These are phyloP conservation scores for Perccottus glenii DNA, from an alignment of 2,113 vertebrate genomes.

Conservation along the genomic window DNA sequence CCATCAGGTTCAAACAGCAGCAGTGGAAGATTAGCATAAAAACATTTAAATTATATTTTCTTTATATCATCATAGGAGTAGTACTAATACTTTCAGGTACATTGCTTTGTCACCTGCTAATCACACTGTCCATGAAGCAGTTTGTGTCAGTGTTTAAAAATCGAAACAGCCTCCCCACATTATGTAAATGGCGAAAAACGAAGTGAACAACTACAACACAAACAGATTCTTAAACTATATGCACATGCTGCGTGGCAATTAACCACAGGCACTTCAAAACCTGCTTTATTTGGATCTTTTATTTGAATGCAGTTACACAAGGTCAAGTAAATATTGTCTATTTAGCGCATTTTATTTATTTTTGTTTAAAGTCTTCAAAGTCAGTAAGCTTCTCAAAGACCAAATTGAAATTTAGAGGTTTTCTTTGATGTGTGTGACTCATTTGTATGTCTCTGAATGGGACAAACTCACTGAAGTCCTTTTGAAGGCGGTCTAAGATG, in stretches of 20 bases:
- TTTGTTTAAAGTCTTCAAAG: not conserved
- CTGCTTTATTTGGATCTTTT: not conserved
- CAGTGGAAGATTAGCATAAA: too few relatives aligned
- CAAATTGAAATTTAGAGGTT: not conserved
- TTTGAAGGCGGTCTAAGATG: slow-evolving; percentile 11
- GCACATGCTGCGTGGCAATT: slow-evolving; percentile 12
- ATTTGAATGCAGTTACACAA: not conserved
- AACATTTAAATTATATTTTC: too few relatives aligned
- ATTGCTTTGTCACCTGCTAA: not conserved
- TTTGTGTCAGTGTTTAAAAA: slow-evolving; percentile 7
- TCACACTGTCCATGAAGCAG: not conserved
- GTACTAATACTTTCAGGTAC: not conserved
- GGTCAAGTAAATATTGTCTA: slow-evolving; percentile 4
- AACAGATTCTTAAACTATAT: slow-evolving; percentile 10
- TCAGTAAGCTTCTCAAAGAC: not conserved
- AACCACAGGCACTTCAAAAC: not conserved
- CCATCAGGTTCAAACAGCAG: too few relatives aligned
- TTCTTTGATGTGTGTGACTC: slow-evolving; percentile 4
- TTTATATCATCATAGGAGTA: not conserved
- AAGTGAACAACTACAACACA: slow-evolving; percentile 13
- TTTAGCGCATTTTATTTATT: not conserved
- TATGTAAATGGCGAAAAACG: slow-evolving; percentile 8
- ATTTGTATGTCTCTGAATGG: not conserved
- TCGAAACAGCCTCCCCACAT: slow-evolving; percentile 13
- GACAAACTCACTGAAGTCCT: not conserved